These are phyloP conservation scores for Dipodomys spectabilis DNA, from an alignment of 2,113 vertebrate genomes.

Conservation along the genomic window DNA sequence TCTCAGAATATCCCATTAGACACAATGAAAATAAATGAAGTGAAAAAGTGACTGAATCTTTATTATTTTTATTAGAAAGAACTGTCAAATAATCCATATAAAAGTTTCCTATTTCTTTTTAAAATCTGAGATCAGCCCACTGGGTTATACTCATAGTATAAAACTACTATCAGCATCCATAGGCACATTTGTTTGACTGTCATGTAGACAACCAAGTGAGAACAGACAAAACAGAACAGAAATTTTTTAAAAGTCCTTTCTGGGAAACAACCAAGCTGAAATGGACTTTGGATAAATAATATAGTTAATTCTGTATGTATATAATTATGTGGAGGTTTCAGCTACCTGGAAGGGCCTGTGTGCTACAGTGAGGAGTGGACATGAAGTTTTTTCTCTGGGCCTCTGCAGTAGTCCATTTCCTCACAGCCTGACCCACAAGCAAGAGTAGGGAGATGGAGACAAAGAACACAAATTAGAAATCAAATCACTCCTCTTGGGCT, in stretches of 20 bases:
- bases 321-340: background rate
- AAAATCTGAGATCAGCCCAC: background rate
- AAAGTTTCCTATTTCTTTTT: background rate
- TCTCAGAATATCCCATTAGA: slow-evolving; percentile 11
- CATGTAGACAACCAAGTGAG: background rate
- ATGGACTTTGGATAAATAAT: background rate
- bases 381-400: background rate
- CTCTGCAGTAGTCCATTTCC: background rate
- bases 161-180: background rate
- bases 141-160: background rate
- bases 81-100: background rate
- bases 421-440: background rate
- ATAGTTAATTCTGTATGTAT: background rate
- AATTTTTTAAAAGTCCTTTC: background rate
- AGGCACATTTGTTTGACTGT: background rate
- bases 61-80: slow-evolving; percentile 46
- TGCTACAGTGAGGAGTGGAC: background rate
- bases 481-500: background rate
- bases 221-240: background rate
- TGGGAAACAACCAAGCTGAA: background rate
- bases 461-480: background rate
- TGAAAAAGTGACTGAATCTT: background rate
- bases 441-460: background rate
- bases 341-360: background rate
- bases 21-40: slow-evolving; percentile 44